These are phyloP conservation scores for Clunio marinus DNA, from an alignment of 2,888 invertebrate species.

Conservation along the genomic window DNA sequence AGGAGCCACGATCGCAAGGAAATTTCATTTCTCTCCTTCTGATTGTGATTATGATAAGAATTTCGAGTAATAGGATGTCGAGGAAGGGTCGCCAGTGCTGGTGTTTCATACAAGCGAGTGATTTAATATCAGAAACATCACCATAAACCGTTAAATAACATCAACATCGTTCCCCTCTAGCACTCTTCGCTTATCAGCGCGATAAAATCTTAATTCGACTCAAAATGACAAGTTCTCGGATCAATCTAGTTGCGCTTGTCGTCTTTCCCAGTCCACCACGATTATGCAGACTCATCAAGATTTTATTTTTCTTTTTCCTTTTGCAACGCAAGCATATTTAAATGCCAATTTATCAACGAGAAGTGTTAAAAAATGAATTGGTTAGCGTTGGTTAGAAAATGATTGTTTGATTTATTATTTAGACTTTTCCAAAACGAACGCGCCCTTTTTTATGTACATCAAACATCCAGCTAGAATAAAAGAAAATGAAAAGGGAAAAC, in stretches of 20 bases:
- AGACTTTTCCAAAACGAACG: constrained; percentile 4
- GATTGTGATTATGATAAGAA: constrained; percentile 35
- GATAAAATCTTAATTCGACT: constrained; percentile 34
- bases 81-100: constrained; percentile 16
- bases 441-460: constrained; percentile 1
- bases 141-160: constrained; percentile 36
- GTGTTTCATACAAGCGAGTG: constrained; percentile 24
- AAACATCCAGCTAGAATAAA: neutral
- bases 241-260: neutral
- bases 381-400: constrained; percentile 17
- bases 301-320: constrained; percentile 12
- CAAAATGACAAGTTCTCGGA: constrained; percentile 32
- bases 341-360: constrained; percentile 19
- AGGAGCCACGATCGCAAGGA: neutral
- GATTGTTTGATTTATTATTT: constrained; percentile 38
- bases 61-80: constrained; percentile 22
- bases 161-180: constrained; percentile 20
- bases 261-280: neutral
- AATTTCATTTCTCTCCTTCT: too few species aligned
- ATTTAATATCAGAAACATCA: constrained; percentile 31
- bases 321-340: constrained; percentile 11
- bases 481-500: neutral
- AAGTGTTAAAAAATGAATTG: constrained; percentile 26
- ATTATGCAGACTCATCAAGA: constrained; percentile 33
- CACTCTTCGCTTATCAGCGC: constrained; percentile 26